These are phyloP conservation scores for Latheticus oryzae DNA, from an alignment of 2,888 invertebrate species.

Conservation along the genomic window DNA sequence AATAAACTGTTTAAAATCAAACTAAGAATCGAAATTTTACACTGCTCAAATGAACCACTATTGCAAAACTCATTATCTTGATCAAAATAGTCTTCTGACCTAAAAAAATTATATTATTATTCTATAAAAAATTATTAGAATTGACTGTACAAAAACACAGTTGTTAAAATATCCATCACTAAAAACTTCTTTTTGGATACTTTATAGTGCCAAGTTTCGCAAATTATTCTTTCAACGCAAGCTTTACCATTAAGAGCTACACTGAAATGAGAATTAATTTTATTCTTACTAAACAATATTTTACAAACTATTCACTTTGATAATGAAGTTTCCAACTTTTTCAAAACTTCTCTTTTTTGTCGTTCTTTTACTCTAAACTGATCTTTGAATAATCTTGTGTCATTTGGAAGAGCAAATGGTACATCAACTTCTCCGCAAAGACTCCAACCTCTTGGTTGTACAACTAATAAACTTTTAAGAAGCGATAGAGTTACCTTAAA, in stretches of 20 bases:
- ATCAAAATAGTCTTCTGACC: too few species aligned
- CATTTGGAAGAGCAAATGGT: constrained; percentile 68
- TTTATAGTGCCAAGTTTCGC: too few species aligned
- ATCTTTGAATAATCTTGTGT: constrained; percentile 62
- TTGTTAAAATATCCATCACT: too few species aligned
- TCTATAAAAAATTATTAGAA: too few species aligned
- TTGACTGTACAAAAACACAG: too few species aligned
- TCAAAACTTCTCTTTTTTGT: constrained; percentile 5
- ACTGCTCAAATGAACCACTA: too few species aligned
- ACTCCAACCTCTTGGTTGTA: constrained; percentile 71
- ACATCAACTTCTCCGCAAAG: constrained; percentile 71
- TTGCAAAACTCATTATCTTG: too few species aligned
- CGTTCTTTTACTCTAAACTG: constrained; percentile 56
- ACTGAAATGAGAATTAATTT: constrained; percentile 7
- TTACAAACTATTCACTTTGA: constrained; percentile 1
- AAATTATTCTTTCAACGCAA: constrained; percentile 16
- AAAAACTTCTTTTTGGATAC: too few species aligned
- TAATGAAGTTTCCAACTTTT: constrained; percentile 3
- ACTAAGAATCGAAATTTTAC: too few species aligned
- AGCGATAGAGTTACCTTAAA: constrained; percentile 70
- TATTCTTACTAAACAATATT: neutral
- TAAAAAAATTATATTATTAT: too few species aligned
- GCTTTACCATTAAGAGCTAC: constrained; percentile 12
- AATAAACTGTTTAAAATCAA: too few species aligned
- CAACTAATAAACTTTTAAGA: constrained; percentile 70